phyloP scores from a whole-genome alignment of 2,888 invertebrate species.

The Escarpia spicata region DNA sequence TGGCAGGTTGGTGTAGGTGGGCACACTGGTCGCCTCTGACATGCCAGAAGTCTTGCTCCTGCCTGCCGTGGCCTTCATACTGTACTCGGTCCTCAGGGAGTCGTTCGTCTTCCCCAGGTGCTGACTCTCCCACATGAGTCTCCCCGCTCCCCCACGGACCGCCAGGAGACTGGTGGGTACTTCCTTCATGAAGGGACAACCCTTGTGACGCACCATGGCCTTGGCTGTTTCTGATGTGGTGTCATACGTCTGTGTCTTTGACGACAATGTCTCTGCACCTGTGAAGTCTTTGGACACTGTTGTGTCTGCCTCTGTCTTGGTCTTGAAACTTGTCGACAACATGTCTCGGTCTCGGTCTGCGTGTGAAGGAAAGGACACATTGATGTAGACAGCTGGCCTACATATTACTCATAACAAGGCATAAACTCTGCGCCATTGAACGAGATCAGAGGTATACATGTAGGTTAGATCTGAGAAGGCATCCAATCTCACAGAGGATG shows the following conservation, averaged over 20 bases:
- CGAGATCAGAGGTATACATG: no score
- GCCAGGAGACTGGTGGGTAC: not conserved
- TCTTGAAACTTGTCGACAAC: not conserved
- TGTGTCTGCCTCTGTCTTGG: slow-evolving; percentile 17
- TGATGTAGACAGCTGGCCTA: not conserved
- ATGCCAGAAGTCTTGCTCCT: not conserved
- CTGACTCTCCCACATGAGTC: not conserved
- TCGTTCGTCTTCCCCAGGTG: not conserved
- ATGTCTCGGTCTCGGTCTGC: not conserved
- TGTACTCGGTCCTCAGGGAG: not conserved
- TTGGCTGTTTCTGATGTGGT: slow-evolving; percentile 47
- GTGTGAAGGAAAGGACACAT: not conserved
- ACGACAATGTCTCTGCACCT: not conserved
- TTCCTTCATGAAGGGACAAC: not conserved
- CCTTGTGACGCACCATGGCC: slow-evolving; percentile 28
- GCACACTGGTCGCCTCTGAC: slow-evolving; percentile 56
- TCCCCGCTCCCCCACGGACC: not conserved
- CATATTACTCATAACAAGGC: not conserved
- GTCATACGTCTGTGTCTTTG: not conserved
- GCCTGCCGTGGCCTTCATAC: not conserved
- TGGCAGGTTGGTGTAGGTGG: slow-evolving; percentile 54
- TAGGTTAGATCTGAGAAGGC: no score
- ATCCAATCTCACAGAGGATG: no score
- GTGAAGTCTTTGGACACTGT: slow-evolving; percentile 17
- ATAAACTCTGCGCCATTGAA: not conserved